A percentile compares a stretch with the other conserved stretches of the same genome.
Conservation (phyloP, 2,888 invertebrate genomes). For the Melangyna quadrimaculata region DNA sequence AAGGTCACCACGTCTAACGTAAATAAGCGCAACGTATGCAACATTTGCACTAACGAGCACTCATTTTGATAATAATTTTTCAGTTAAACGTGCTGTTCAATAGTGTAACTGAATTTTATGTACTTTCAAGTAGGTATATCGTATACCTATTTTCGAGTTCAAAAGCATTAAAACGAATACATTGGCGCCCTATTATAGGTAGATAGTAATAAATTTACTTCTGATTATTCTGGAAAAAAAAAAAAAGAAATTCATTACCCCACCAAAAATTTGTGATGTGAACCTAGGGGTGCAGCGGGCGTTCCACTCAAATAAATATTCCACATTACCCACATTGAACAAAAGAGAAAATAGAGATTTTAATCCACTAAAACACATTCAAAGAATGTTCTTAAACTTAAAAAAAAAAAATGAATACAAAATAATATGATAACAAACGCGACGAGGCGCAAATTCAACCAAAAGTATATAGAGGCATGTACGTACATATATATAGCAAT, state of each 20-base stretch:
- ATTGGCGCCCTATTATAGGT: neutral
- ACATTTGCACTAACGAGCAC: too few species aligned
- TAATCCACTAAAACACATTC: slow-evolving; percentile 48
- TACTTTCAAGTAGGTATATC: too few species aligned
- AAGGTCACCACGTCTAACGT: too few species aligned
- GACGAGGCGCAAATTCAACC: slow-evolving; percentile 50
- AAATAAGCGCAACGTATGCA: too few species aligned
- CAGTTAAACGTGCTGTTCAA: too few species aligned
- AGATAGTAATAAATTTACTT: slow-evolving; percentile 1
- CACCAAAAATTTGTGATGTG: neutral
- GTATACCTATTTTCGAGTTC: too few species aligned
- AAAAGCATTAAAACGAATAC: neutral
- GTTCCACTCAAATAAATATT: slow-evolving; percentile 1
- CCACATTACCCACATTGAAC: neutral
- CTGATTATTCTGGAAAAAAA: slow-evolving; percentile 7
- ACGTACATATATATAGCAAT: too few species aligned
- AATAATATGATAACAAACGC: slow-evolving; percentile 43
- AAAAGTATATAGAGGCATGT: neutral
- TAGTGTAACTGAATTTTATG: too few species aligned
- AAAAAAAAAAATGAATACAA: neutral
- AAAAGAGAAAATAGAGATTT: slow-evolving; percentile 19
- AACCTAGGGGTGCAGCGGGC: neutral
- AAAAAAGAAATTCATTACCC: neutral
- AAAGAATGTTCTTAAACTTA: slow-evolving; percentile 27
- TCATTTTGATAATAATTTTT: too few species aligned